Evolutionary conservation across 2,888 invertebrate species (phyloP).

Genomic region (Hydropsyche betteni): DNA sequence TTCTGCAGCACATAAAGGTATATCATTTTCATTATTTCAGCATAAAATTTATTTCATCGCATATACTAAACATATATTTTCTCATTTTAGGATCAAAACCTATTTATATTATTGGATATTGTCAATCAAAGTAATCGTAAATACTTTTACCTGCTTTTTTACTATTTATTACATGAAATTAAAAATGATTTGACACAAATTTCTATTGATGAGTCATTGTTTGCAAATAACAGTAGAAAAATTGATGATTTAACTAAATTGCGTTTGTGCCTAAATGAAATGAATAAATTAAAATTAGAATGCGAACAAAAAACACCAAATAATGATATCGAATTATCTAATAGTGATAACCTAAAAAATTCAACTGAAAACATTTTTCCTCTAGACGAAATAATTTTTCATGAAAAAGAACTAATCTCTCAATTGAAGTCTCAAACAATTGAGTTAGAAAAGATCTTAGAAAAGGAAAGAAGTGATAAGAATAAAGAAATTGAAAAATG

Average conservation of each 20-base stretch:
- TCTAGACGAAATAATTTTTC: not conserved
- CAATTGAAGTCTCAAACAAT: constrained; percentile 5
- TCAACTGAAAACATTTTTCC: not conserved
- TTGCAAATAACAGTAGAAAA: not conserved
- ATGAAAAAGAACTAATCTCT: not conserved
- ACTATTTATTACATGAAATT: constrained; percentile 30
- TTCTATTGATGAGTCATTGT: not conserved
- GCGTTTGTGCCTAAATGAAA: constrained; percentile 28
- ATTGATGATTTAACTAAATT: not conserved
- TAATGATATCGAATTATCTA: too few species aligned
- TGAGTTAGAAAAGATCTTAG: not conserved
- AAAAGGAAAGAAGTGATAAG: constrained; percentile 58
- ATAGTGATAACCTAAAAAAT: not conserved
- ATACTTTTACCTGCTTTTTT: constrained; percentile 22
- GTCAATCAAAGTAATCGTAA: constrained; percentile 8
- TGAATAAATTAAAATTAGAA: constrained; percentile 26
- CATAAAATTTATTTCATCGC: constrained; percentile 23
- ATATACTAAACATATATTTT: constrained; percentile 28
- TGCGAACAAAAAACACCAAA: too few species aligned
- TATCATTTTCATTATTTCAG: constrained; percentile 32
- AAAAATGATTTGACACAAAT: constrained; percentile 23
- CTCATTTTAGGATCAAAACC: constrained; percentile 41
- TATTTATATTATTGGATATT: not conserved
- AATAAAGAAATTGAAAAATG: constrained; percentile 58
- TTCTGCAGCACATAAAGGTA: constrained; percentile 43